phyloP scores from a whole-genome alignment of 2,888 invertebrate genomes.

The Sepiola atlantica region DNA sequence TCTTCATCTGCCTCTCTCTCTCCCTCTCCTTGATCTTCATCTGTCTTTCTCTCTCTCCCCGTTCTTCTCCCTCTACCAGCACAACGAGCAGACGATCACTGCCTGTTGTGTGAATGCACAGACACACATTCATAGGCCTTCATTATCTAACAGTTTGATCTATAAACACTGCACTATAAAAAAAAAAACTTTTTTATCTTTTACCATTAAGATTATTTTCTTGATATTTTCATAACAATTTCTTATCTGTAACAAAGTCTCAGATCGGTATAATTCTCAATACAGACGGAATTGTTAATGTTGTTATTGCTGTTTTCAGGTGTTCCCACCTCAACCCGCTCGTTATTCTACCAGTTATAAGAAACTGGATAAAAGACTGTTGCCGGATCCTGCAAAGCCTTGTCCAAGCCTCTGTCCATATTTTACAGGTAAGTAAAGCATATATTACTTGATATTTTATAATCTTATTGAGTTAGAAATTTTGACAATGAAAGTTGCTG shows the following conservation, averaged over 20 bases:
- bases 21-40: too few species aligned
- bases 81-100: too few species aligned
- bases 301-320: slow-evolving; percentile 52
- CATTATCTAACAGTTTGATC: too few species aligned
- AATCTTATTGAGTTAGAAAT: background rate
- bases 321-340: slow-evolving; percentile 56
- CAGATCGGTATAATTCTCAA: background rate
- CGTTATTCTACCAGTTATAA: slow-evolving; percentile 51
- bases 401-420: slow-evolving; percentile 55
- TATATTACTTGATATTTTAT: background rate
- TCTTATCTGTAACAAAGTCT: background rate
- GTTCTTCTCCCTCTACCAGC: too few species aligned
- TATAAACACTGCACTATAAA: background rate
- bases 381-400: slow-evolving; percentile 53
- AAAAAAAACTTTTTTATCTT: too few species aligned
- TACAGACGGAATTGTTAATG: background rate
- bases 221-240: background rate
- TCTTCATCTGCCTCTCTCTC: too few species aligned
- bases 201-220: background rate
- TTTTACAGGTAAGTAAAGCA: slow-evolving; percentile 54
- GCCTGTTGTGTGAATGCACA: too few species aligned
- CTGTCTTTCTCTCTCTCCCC: too few species aligned
- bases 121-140: too few species aligned
- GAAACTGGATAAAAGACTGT: slow-evolving; percentile 51
- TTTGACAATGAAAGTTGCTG: too few species aligned